Percentiles rank a stretch among this genome's conserved stretches.
Conservation (phyloP, 2,113 vertebrate genomes). For the Ovis canadensis region DNA sequence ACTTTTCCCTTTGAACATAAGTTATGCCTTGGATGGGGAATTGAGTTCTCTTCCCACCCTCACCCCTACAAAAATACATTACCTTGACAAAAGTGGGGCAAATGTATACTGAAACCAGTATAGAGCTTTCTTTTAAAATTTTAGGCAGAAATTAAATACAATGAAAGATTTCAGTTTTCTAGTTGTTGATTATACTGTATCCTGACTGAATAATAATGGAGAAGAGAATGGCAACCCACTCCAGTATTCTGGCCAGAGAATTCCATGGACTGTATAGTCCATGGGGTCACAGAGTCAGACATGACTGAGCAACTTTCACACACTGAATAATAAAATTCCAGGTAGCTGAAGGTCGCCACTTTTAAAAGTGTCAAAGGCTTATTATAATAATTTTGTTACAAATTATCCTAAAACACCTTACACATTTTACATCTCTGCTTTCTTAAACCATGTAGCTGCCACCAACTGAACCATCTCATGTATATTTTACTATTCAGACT, state of each 20-base stretch:
- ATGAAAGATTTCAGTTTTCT: background rate
- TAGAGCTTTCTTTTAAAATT: conserved; percentile 27
- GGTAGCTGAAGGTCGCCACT: background rate
- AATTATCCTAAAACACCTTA: background rate
- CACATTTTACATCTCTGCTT: background rate
- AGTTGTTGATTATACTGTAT: background rate
- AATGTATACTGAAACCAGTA: background rate
- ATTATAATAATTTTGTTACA: background rate
- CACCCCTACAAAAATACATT: background rate
- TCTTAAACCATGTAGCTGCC: background rate
- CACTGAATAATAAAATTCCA: background rate
- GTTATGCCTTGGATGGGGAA: conserved; percentile 28
- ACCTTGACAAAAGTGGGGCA: conserved; percentile 6
- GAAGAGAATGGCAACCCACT: background rate
- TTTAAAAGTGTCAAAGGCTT: background rate
- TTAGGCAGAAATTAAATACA: background rate
- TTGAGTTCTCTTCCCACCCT: background rate
- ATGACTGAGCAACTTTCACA: background rate
- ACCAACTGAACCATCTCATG: background rate
- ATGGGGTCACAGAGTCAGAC: background rate
- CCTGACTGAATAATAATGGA: background rate
- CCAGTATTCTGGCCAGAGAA: background rate
- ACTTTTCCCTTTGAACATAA: conserved; percentile 65
- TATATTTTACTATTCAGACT: background rate
- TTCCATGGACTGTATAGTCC: background rate